Percentiles rank a stretch among this genome's conserved stretches.
These are phyloP conservation scores for Zelleria hepariella DNA, from an alignment of 2,888 invertebrate species.

Conservation along the genomic window DNA sequence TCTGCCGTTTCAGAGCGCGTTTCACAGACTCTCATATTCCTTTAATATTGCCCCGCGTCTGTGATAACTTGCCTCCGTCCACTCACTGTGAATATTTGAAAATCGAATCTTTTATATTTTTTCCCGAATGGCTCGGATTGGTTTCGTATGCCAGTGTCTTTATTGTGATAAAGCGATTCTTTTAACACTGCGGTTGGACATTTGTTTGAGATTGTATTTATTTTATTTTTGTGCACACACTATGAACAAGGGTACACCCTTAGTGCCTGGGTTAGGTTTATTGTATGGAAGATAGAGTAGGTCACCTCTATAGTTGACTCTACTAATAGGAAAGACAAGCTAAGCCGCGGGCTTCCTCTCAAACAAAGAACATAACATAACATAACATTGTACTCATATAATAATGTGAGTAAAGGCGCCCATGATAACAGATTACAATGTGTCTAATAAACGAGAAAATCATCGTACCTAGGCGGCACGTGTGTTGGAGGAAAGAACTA, in stretches of 20 bases:
- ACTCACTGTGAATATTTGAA: not conserved
- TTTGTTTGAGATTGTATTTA: too few species aligned
- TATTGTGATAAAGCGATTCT: not conserved
- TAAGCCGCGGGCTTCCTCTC: too few species aligned
- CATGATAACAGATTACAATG: not conserved
- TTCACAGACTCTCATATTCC: not conserved
- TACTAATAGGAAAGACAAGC: too few species aligned
- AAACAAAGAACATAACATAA: too few species aligned
- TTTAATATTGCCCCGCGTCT: not conserved
- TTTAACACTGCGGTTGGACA: not conserved
- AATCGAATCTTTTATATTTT: not conserved
- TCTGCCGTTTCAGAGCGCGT: conserved; percentile 30
- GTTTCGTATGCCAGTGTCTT: not conserved
- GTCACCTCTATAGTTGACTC: too few species aligned
- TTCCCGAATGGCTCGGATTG: not conserved
- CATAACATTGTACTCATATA: too few species aligned
- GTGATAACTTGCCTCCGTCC: not conserved
- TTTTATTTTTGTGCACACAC: too few species aligned
- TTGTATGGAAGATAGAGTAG: too few species aligned
- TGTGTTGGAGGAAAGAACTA: conserved; percentile 15
- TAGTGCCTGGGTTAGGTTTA: too few species aligned
- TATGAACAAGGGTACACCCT: too few species aligned
- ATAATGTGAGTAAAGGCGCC: not conserved
- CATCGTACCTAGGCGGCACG: conserved; percentile 14
- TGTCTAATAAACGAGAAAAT: conserved; percentile 8